Percentiles rank a stretch among this genome's conserved stretches.
phyloP scores from a whole-genome alignment of 53 echinoderm and acorn worm genomes.

The Patiria pectinifera region DNA sequence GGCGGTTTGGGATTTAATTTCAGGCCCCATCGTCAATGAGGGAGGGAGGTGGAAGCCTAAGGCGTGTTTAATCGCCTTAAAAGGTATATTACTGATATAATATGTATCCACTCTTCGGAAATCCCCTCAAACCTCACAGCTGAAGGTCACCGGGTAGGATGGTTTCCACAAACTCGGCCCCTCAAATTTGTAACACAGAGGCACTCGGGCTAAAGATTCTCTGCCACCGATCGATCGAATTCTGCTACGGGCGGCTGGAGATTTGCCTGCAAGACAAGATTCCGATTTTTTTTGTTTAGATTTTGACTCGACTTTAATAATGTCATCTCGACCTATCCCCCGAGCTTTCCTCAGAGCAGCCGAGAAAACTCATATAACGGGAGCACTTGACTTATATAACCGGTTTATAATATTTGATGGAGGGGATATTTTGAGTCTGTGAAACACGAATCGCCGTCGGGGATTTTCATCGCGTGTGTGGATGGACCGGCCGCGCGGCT shows the following conservation, averaged over 20 bases:
- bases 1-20: conserved; percentile 35
- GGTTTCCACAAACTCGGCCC: neutral
- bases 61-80: conserved; percentile 56
- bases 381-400: neutral
- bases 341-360: neutral
- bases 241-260: neutral
- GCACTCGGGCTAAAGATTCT: neutral
- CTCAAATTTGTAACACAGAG: conserved; percentile 11
- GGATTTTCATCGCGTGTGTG: neutral
- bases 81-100: conserved; percentile 44
- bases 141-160: conserved; percentile 11
- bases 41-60: neutral
- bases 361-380: neutral
- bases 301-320: conserved; percentile 12
- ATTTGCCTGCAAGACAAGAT: neutral
- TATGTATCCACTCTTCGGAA: conserved; percentile 23
- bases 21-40: neutral
- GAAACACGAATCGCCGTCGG: neutral
- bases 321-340: neutral
- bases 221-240: neutral
- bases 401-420: conserved; percentile 9
- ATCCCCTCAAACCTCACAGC: neutral
- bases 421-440: neutral
- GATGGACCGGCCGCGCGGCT: neutral
- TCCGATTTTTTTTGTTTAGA: conserved; percentile 14